Percentiles rank a stretch among this genome's conserved stretches.
These are phyloP conservation scores for Tribolium freemani DNA, from an alignment of 2,888 invertebrate species.

Conservation along the genomic window DNA sequence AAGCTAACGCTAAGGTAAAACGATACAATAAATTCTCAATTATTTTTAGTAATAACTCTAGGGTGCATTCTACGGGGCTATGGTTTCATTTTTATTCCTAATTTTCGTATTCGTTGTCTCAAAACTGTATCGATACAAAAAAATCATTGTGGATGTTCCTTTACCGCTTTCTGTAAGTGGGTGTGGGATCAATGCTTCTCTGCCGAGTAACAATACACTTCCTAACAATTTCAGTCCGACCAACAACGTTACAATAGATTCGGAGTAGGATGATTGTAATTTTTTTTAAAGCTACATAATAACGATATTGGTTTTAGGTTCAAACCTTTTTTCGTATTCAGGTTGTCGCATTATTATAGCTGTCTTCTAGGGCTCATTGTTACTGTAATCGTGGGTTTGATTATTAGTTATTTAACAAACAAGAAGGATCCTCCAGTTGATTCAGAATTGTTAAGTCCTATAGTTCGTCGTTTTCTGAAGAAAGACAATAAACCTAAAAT, in stretches of 20 bases:
- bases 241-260: too few relatives aligned
- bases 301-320: too few relatives aligned
- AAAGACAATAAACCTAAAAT: too few relatives aligned
- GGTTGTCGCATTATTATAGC: constrained; percentile 79
- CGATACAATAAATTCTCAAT: background rate
- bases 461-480: constrained; percentile 3
- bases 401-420: constrained; percentile 75
- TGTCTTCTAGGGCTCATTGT: constrained; percentile 75
- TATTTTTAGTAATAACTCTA: constrained; percentile 15
- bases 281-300: background rate
- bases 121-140: constrained; percentile 52
- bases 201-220: too few relatives aligned
- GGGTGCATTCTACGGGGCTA: constrained; percentile 55
- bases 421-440: constrained; percentile 61
- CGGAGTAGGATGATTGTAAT: too few relatives aligned
- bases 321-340: constrained; percentile 63
- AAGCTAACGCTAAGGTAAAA: constrained; percentile 75
- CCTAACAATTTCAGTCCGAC: too few relatives aligned
- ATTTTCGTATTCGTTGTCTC: constrained; percentile 46
- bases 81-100: constrained; percentile 44
- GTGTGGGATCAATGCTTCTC: constrained; percentile 44
- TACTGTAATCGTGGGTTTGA: constrained; percentile 73
- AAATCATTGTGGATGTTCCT: constrained; percentile 43
- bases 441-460: constrained; percentile 44
- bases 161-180: constrained; percentile 54